Percentiles rank a stretch among this genome's conserved stretches.
These are phyloP conservation scores for Morone chrysops DNA, from an alignment of 2,113 vertebrate genomes.

Conservation along the genomic window DNA sequence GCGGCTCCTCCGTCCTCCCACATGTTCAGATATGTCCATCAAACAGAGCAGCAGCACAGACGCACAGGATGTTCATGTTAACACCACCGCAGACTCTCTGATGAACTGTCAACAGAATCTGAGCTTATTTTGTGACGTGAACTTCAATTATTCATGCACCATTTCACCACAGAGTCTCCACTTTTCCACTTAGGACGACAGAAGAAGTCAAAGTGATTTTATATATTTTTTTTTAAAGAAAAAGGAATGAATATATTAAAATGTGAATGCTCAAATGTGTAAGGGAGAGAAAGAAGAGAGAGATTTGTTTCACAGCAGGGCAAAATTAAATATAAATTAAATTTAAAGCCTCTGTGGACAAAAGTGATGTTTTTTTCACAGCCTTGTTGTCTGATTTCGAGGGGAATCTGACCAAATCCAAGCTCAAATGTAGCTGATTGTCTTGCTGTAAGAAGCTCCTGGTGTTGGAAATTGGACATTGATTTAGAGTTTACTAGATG, in stretches of 20 bases:
- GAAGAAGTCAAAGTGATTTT: conserved; percentile 31
- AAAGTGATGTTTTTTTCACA: too few species aligned
- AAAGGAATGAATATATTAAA: background rate
- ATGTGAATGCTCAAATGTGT: background rate
- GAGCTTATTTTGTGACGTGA: conserved; percentile 4
- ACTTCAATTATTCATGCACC: conserved; percentile 12
- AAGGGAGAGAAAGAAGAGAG: too few species aligned
- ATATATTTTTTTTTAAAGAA: background rate
- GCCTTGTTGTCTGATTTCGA: too few species aligned
- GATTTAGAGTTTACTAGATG: too few species aligned
- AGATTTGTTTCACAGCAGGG: too few species aligned
- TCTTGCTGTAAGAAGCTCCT: too few species aligned
- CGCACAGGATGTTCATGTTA: conserved; percentile 9
- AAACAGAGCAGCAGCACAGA: background rate
- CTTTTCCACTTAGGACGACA: conserved; percentile 11
- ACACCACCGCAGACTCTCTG: background rate
- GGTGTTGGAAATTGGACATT: too few species aligned
- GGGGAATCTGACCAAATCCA: too few species aligned
- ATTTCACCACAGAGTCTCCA: background rate
- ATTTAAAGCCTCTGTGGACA: too few species aligned
- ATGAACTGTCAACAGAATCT: background rate
- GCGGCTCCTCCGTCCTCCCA: conserved; percentile 33
- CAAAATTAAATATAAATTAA: too few species aligned
- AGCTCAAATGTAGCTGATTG: too few species aligned
- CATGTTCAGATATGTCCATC: conserved; percentile 46